These are phyloP conservation scores for Cryptomyrus ogoouensis DNA, from an alignment of 2,113 vertebrate species.

Conservation along the genomic window DNA sequence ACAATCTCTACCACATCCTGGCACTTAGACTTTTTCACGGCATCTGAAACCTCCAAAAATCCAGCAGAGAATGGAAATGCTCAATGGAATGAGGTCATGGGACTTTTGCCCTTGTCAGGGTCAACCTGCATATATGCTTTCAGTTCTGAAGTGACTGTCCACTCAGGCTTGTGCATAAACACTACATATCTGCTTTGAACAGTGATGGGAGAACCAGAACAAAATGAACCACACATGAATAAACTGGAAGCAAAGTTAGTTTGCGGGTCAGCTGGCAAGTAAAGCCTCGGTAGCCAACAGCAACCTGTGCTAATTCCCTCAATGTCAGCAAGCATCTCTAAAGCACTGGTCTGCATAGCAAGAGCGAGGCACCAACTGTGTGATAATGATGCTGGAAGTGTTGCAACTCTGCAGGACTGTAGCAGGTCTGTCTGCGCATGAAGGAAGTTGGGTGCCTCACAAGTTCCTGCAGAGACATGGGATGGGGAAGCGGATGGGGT, in stretches of 20 bases:
- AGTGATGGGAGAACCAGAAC: conserved; percentile 17
- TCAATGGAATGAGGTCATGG: not conserved
- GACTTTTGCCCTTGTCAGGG: not conserved
- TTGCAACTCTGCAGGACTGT: not conserved
- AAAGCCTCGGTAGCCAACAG: not conserved
- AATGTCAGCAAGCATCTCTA: not conserved
- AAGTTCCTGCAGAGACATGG: not conserved
- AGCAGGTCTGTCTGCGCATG: not conserved
- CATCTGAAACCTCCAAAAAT: not conserved
- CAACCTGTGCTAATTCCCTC: not conserved
- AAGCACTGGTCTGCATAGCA: not conserved
- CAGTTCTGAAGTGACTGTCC: conserved; percentile 12
- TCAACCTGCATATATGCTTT: conserved; percentile 28
- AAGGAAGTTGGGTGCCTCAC: not conserved
- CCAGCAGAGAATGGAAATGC: not conserved
- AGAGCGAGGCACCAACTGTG: not conserved
- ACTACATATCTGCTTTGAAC: not conserved
- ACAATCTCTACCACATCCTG: not conserved
- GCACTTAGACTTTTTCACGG: not conserved
- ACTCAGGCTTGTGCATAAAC: conserved; percentile 31
- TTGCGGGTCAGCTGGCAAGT: not conserved
- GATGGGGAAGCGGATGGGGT: not conserved
- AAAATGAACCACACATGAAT: conserved; percentile 40
- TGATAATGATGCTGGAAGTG: not conserved
- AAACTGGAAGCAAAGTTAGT: not conserved